Base-by-base conservation (phyloP, 1,140 invertebrate species). In the Sitophilus oryzae region DNA sequence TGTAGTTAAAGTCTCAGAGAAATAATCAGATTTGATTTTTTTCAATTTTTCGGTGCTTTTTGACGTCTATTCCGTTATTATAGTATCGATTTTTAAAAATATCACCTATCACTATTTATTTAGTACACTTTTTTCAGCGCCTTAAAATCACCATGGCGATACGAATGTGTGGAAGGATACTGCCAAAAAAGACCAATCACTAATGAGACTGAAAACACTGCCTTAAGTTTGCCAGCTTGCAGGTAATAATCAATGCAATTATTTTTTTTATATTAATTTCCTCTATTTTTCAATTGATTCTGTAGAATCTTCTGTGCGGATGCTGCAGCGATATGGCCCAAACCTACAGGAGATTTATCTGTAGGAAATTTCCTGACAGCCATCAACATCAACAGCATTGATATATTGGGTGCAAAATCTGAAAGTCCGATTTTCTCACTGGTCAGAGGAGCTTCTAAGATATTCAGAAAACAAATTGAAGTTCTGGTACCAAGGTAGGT, bases 281-380 rank as follows among this genome's bases (percentile, higher is more conserved):
- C n/a, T n/a, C n/a, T n/a, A n/a, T n/a, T n/a, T n/a, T n/a, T n/a
- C n/a, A n/a, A n/a, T n/a, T n/a, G n/a, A n/a, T n/a, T n/a, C n/a
- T n/a, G n/a, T n/a, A 55, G 53, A 54, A 72, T 82, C 66, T 81
- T 81, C 63, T 84, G 81, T 58, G 72, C 74, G 44, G 73, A 76
- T 44, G 69, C 72, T 25, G 78, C 82, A 46, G 74, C 78, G 1
- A 63, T 91, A 1, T 89, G 86, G 86, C 88, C 88, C 1, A 79
- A 73, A 58, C 86, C 86, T 3, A 86, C 81, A 0, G 83, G 82
- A 0, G 68, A 76, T 11, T 65, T 83, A 1, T 74, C 78, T 11
- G 55, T 88, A 1, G 80, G 81, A 3, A 78, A 75, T 34, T 69
- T 72, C 25, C 71, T 86, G 22, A 74, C 77, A 0, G 79, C 80